A percentile compares a stretch with the other conserved stretches of the same genome.
phyloP scores from a whole-genome alignment of 2,888 invertebrate genomes.

The Lasius fuliginosus region DNA sequence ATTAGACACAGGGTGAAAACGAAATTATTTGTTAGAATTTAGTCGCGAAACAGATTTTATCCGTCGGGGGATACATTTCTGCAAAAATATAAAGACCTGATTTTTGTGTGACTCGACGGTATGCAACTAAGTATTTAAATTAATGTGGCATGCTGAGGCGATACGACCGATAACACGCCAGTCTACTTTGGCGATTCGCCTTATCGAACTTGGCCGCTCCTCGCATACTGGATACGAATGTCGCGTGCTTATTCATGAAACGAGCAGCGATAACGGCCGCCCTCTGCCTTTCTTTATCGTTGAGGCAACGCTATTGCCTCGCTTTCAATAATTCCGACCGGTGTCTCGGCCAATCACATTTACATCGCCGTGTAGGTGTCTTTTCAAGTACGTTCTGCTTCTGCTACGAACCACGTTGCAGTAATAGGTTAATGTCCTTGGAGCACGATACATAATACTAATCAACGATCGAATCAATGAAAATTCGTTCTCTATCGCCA shows the following conservation, averaged over 20 bases:
- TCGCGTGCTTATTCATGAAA: constrained; percentile 76
- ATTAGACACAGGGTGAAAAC: background rate
- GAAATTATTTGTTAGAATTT: background rate
- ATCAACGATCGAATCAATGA: constrained; percentile 21
- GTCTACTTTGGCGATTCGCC: constrained; percentile 75
- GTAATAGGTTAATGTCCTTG: constrained; percentile 5
- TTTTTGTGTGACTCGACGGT: constrained; percentile 48
- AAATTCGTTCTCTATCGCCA: background rate
- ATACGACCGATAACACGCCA: constrained; percentile 70
- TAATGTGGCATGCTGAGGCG: constrained; percentile 69
- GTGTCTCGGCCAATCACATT: constrained; percentile 66
- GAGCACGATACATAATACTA: constrained; percentile 6
- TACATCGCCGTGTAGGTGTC: constrained; percentile 67
- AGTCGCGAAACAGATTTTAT: background rate
- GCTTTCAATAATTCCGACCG: constrained; percentile 72
- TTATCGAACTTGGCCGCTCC: constrained; percentile 74
- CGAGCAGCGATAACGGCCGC: constrained; percentile 71
- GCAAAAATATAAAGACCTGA: constrained; percentile 11
- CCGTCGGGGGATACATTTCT: background rate
- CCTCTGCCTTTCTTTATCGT: constrained; percentile 73
- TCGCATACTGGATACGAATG: constrained; percentile 70
- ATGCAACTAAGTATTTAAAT: constrained; percentile 72
- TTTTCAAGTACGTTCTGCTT: constrained; percentile 58
- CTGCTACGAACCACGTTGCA: background rate
- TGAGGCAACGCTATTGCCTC: constrained; percentile 64